phyloP scores from a whole-genome alignment of 2,797 vertebrate genomes.

The Argya squamiceps region DNA sequence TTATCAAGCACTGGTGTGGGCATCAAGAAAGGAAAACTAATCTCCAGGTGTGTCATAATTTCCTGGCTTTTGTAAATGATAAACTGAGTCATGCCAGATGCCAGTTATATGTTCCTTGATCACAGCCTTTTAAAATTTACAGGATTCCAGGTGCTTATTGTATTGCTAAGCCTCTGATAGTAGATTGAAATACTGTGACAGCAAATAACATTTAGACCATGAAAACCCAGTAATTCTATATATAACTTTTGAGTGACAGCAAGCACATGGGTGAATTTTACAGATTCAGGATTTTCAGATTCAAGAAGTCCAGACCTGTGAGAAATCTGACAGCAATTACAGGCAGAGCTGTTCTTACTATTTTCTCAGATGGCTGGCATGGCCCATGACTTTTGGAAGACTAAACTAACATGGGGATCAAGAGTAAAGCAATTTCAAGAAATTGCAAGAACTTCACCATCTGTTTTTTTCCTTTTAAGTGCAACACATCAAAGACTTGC shows the following conservation, averaged over 20 bases:
- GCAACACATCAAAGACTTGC: background rate
- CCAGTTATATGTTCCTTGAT: background rate
- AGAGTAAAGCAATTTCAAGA: background rate
- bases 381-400: background rate
- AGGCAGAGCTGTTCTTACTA: background rate
- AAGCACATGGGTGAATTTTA: background rate
- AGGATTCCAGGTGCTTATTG: background rate
- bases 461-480: background rate
- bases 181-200: background rate
- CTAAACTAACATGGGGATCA: background rate
- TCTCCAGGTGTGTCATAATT: background rate
- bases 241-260: background rate
- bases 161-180: background rate
- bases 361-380: background rate
- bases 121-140: background rate
- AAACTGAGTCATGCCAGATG: background rate
- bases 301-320: background rate
- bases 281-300: background rate
- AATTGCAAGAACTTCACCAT: background rate
- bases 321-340: background rate
- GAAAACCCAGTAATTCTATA: background rate
- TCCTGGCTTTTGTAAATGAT: background rate
- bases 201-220: background rate
- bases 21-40: background rate
- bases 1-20: background rate